Base-by-base conservation (phyloP, 2,888 invertebrate species). In the Heliconius ethilla region DNA sequence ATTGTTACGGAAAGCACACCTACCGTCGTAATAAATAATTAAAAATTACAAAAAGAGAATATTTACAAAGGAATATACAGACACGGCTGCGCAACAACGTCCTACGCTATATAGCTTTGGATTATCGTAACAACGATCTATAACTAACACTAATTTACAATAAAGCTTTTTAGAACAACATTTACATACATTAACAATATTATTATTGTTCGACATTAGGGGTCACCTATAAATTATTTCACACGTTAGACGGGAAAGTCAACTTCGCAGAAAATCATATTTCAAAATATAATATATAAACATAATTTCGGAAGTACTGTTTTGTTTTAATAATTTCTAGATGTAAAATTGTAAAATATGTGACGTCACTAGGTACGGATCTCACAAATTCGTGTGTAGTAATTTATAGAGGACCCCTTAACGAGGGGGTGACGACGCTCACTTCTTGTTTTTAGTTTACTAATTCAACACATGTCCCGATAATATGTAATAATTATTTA, bases 131-230 rank as follows among this genome's bases (percentile, higher is more conserved):
- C 88, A 91, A 90, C 87, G 82, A 85, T 87, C 89, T 91, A 91
- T 85, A 86, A 86, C 90, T 93, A 92, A 89, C 84, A 90, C 92
- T 93, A 93, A 90, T 89, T 91, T 92, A 93, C 90, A 92, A 92
- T 93, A 93, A 94, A 93, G 93, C 93, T 93, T 93, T 93, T 93
- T 89, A 92, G 89, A 93, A 92, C 92, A 93, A 92, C 92, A 92
- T 92, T 91, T 91, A 91, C 89, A 91, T 89, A 91, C 87, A 89
- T 88, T 91, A 90, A 90, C 89, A 89, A 89, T 86, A 85, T 85
- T 86, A 87, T 86, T 87, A 87, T 87, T 88, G 84, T 85, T 87
- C 86, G 86, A 55, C 22, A 22, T 22, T 55, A n/a, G 55, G 18
- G 22, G 22, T 18, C 55, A 18, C 22, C 10, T 22, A 22, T 55